Evolutionary conservation across 2,888 invertebrate genomes (phyloP).

Genomic region (Ophraella communa): DNA sequence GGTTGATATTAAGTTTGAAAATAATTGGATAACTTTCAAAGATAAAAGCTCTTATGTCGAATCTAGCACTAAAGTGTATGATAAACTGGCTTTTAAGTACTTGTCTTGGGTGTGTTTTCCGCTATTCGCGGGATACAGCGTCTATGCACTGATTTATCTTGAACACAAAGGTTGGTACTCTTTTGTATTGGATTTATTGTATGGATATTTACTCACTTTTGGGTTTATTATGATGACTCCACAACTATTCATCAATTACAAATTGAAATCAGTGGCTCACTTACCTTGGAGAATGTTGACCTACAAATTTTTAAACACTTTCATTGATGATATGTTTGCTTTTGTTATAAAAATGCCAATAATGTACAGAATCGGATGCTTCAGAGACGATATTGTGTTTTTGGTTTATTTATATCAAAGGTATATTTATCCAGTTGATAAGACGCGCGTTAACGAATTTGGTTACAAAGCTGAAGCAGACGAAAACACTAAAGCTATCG

Average conservation of each 20-base stretch:
- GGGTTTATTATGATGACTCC: conserved; percentile 99
- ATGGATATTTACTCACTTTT: conserved; percentile 97
- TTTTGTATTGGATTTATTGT: conserved; percentile 93
- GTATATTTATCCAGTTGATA: conserved; percentile 98
- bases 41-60: conserved; percentile 98
- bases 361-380: conserved; percentile 96
- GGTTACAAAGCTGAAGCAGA: conserved; percentile 87
- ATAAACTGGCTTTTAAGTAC: conserved; percentile 94
- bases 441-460: conserved; percentile 94
- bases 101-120: conserved; percentile 97
- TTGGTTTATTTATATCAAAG: conserved; percentile 98
- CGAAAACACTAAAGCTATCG: not conserved
- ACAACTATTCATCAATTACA: conserved; percentile 99
- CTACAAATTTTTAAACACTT: conserved; percentile 98
- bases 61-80: conserved; percentile 92
- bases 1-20: conserved; percentile 80
- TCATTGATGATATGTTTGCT: conserved; percentile 99
- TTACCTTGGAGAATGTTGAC: conserved; percentile 99
- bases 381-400: conserved; percentile 98
- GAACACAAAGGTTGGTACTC: conserved; percentile 99
- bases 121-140: conserved; percentile 88
- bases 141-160: conserved; percentile 92
- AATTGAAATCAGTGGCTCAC: conserved; percentile 98
- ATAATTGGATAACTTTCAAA: conserved; percentile 79
- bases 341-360: conserved; percentile 99